Base-by-base conservation (phyloP, 2,797 vertebrate genomes). In the Trachurus trachurus region DNA sequence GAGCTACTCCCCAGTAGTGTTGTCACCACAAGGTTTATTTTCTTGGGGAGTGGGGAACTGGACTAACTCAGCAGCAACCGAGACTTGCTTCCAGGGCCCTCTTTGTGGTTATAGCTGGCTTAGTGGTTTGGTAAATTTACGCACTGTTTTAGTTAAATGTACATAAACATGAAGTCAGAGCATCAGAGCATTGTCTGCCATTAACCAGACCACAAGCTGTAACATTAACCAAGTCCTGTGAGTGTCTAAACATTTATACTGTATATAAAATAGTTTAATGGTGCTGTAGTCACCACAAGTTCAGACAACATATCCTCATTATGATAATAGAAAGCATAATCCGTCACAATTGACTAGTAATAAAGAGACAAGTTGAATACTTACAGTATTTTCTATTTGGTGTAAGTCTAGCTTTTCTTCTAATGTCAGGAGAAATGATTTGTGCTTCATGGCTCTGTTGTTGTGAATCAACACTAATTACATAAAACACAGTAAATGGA, bases 391-490 rank as follows among this genome's bases (percentile, higher is more conserved):
- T 42, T 3, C 15, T 45, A 16, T 65, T 29, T 10, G 9, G 29
- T 49, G 17, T 45, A 6, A 62, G 45, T 42, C 19, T 42, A n/a
- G 7, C 50, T 22, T 71, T 62, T 49, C 22, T 15, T 37, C 21
- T 22, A 9, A 1, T 74, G 45, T 15, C 21, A 11, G 45, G 17
- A 44, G 4, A 80, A 61, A 52, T 67, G 6, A 52, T 40, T 31
- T 50, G 19, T 19, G 10, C 16, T 37, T 62, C 13, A 10, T 34
- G n/a, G 26, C 8, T 80, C 34, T 52, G 9, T 58, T 26, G 26
- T 26, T 26, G 17, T 44, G 50, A 73, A 67, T 64, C 5, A 57
- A 49, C 54, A 49, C 31, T 53, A 42, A 67, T 53, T 31, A 54
- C 22, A 53, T 31, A 61, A 40, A 66, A 21, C 0, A 5, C 21